A percentile compares a stretch with the other conserved stretches of the same genome.
phyloP scores from a whole-genome alignment of 2,113 vertebrate species.

The Dinomys branickii region DNA sequence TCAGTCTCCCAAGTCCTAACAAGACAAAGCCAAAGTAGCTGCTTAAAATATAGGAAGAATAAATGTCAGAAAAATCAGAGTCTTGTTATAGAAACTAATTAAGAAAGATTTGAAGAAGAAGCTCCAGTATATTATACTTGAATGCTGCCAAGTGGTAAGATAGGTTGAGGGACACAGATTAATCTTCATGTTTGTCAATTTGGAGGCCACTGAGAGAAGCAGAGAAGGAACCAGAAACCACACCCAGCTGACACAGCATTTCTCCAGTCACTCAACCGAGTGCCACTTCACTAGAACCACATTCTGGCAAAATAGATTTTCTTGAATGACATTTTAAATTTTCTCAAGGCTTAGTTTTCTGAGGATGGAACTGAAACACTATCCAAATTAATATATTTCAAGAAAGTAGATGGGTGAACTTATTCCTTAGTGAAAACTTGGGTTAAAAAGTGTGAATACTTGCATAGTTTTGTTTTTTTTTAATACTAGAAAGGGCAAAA shows the following conservation, averaged over 20 bases:
- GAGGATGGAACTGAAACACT: not conserved
- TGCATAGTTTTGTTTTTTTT: not conserved
- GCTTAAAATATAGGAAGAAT: not conserved
- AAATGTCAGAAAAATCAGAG: not conserved
- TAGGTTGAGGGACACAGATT: not conserved
- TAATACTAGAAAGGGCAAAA: not conserved
- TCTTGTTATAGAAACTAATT: not conserved
- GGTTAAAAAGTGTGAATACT: not conserved
- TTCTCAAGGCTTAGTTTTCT: conserved; percentile 1
- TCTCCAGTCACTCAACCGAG: not conserved
- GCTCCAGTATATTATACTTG: not conserved
- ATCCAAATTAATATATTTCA: not conserved
- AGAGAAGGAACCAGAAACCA: not conserved
- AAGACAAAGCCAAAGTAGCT: not conserved
- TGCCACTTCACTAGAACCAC: not conserved
- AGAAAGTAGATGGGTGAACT: not conserved
- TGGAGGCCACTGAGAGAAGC: not conserved
- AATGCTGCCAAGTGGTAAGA: not conserved
- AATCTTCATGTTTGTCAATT: not conserved
- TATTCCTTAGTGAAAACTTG: not conserved
- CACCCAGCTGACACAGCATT: not conserved
- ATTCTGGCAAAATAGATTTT: not conserved
- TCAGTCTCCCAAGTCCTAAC: not conserved
- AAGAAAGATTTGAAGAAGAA: not conserved
- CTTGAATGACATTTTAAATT: conserved; percentile 20